Base-by-base conservation (phyloP, 2,888 invertebrate species). In the Melanostoma scalare region DNA sequence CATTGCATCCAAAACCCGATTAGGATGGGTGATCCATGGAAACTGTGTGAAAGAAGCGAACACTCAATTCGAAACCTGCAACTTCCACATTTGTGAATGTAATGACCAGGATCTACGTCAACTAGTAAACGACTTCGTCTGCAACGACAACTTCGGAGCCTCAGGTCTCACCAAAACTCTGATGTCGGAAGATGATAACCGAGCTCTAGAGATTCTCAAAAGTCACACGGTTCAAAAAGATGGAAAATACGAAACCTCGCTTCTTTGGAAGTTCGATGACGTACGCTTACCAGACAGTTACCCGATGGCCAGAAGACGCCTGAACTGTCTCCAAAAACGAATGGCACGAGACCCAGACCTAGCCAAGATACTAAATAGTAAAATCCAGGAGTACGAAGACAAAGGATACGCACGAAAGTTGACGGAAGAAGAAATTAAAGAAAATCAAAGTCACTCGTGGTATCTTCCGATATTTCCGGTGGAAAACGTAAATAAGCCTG, bases 401-500 rank as follows among this genome's bases (percentile, higher is more conserved):
- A 85, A 87, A 60, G 80, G 79, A 30, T 88, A 88, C 50, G 80
- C 78, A 4, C 44, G 80, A 9, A 75, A 78, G 56, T 35, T 86
- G 31, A 31, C 58, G n/a, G 44, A 40, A 35, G 63, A 79, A 31
- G 86, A 87, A 74, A n/a, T 84, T 33, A 44, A 63, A 36, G 42
- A 48, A 35, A 61, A 35, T 6, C 31, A 36, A 42, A 20, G 20
- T 20, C 20, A 20, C 1, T 53, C 33, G 58, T 88, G 88, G 88
- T 89, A 87, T 46, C 44, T 88, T 4, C 88, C 88, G 82, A 76
- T 76, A 5, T 85, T 80, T 46, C 33, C 63, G 4, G 84, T 85
- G 0, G 52, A 6, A 6, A 86, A 88, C 58, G 85, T 86, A 5
- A 88, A 88, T 10, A 88, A 89, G 52, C 86, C 85, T 5, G 81